Evolutionary conservation across 1,140 invertebrate species (phyloP).

Genomic region (Orussus abietinus): DNA sequence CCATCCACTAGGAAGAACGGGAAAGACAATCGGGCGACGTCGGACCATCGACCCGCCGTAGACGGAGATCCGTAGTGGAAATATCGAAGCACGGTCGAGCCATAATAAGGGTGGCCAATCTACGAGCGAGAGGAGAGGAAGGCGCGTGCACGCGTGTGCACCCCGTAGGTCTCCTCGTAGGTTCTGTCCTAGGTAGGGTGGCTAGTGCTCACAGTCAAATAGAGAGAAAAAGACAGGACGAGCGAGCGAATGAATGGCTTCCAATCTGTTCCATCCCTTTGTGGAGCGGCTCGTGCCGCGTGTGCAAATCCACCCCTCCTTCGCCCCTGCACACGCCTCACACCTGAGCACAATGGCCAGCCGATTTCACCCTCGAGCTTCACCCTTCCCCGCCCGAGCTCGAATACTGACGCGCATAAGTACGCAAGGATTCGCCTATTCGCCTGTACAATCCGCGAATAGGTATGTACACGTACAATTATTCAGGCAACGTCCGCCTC

Average conservation of each 20-base stretch:
- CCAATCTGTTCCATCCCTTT: constrained; percentile 49
- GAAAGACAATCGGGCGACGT: too few relatives aligned
- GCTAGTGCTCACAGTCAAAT: constrained; percentile 33
- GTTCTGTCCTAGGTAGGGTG: too few relatives aligned
- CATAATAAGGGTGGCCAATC: too few relatives aligned
- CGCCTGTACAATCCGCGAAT: too few relatives aligned
- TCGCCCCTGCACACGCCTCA: constrained; percentile 40
- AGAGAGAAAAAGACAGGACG: constrained; percentile 31
- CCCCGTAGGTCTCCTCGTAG: constrained; percentile 3
- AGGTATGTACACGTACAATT: too few relatives aligned
- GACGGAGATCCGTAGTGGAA: too few relatives aligned
- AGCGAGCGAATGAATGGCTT: constrained; percentile 33
- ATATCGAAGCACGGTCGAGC: too few relatives aligned
- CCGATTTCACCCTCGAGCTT: constrained; percentile 15
- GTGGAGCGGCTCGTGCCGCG: constrained; percentile 49
- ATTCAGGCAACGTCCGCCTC: too few relatives aligned
- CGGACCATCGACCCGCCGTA: too few relatives aligned
- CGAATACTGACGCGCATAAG: constrained; percentile 20
- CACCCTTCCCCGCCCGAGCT: constrained; percentile 11
- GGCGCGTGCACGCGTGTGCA: constrained; percentile 23
- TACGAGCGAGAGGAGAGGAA: too few relatives aligned
- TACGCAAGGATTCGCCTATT: too few relatives aligned
- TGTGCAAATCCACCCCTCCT: constrained; percentile 45
- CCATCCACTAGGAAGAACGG: too few relatives aligned
- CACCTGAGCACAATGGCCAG: constrained; percentile 42